phyloP scores from a whole-genome alignment of 2,888 invertebrate species.

The Harmothoe impar region DNA sequence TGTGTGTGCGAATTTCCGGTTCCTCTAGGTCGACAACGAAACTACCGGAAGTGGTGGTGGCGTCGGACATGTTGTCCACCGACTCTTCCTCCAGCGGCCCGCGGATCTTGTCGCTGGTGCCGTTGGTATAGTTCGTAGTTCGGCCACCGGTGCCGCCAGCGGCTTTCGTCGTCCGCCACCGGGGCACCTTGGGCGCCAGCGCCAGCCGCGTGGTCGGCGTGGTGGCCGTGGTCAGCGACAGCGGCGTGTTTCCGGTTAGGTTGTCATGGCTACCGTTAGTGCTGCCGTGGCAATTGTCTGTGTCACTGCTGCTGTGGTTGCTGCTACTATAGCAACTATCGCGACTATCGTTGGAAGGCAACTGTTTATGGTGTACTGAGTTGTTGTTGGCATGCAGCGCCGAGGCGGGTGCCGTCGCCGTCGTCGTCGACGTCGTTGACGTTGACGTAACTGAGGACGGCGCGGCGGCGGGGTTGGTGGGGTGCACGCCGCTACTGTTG shows the following conservation, averaged over 20 bases:
- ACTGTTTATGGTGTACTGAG: conserved; percentile 53
- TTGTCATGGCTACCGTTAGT: conserved; percentile 61
- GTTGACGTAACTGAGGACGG: background rate
- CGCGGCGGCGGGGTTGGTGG: background rate
- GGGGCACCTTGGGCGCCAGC: conserved; percentile 54
- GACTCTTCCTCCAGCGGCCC: conserved; percentile 48
- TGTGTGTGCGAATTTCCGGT: conserved; percentile 52
- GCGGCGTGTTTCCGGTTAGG: conserved; percentile 30
- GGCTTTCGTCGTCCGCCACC: conserved; percentile 50
- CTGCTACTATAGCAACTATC: conserved; percentile 61
- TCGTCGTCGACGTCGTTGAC: background rate
- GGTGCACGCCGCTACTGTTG: background rate
- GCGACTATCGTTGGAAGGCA: conserved; percentile 58
- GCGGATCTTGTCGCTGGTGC: conserved; percentile 25
- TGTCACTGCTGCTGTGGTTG: conserved; percentile 61
- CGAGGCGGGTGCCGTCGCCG: background rate
- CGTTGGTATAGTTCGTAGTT: conserved; percentile 6
- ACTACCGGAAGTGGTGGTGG: conserved; percentile 45
- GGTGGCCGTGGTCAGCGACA: background rate
- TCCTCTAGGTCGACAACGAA: conserved; percentile 57
- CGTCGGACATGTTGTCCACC: conserved; percentile 38
- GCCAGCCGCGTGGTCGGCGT: conserved; percentile 41
- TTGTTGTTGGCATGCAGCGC: conserved; percentile 49
- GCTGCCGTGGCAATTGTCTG: conserved; percentile 61
- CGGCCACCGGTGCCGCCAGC: background rate